Evolutionary conservation across 2,888 invertebrate species (phyloP).

Genomic region (Campopleginae sp.): DNA sequence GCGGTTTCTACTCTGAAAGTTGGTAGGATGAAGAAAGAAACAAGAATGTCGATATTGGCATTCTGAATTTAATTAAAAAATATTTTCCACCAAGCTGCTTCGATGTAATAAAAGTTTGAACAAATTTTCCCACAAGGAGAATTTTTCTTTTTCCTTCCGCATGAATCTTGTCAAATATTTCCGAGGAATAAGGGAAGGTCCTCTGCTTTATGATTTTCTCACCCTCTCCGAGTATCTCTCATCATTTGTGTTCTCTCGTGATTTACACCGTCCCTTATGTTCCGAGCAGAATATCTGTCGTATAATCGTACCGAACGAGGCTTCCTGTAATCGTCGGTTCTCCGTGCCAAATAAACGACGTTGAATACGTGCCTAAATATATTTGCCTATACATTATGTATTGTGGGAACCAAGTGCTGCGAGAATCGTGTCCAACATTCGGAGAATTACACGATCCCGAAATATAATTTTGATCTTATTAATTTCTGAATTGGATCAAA

Average conservation of each 20-base stretch:
- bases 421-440: neutral
- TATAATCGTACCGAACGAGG: neutral
- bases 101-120: neutral
- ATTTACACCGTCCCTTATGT: conserved; percentile 12
- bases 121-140: neutral
- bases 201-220: neutral
- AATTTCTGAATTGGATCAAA: neutral
- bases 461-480: neutral
- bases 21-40: neutral
- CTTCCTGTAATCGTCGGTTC: neutral
- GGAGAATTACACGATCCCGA: neutral
- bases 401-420: neutral
- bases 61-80: conserved; percentile 1
- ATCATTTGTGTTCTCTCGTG: conserved; percentile 1
- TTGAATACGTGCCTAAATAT: neutral
- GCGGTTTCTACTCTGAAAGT: neutral
- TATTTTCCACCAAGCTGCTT: neutral
- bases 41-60: neutral
- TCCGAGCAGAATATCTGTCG: neutral
- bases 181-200: neutral
- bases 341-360: neutral
- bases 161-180: neutral
- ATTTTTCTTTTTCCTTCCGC: neutral
- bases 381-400: neutral
- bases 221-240: neutral